Percentiles rank a stretch among this genome's conserved stretches.
phyloP scores from a whole-genome alignment of 2,113 vertebrate genomes.

The Hydropotes inermis region DNA sequence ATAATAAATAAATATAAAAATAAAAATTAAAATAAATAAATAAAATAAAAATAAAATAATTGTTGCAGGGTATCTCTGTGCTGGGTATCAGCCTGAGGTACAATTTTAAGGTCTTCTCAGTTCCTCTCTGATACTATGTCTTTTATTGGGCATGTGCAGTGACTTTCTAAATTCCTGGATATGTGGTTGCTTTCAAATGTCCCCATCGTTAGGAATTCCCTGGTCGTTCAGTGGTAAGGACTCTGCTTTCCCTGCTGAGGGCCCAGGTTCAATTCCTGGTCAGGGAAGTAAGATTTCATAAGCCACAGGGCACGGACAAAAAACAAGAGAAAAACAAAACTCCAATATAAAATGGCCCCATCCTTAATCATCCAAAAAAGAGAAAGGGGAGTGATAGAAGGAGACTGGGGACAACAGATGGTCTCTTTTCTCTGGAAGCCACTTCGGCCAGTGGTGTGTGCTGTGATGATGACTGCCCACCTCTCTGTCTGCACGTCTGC shows the following conservation, averaged over 20 bases:
- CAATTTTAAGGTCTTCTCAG: neutral
- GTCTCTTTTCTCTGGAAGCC: neutral
- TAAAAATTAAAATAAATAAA: neutral
- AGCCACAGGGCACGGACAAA: neutral
- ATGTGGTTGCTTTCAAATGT: neutral
- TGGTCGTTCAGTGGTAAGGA: neutral
- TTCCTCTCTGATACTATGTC: neutral
- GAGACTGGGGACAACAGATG: neutral
- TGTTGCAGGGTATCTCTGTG: neutral
- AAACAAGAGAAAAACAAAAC: neutral
- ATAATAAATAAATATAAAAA: neutral
- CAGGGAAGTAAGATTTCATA: neutral
- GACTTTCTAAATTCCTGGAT: neutral
- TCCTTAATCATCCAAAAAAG: neutral
- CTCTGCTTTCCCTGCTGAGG: neutral
- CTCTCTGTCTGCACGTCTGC: neutral
- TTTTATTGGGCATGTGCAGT: neutral
- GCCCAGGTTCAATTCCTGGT: neutral
- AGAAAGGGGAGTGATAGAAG: neutral
- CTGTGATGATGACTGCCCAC: fast-evolving
- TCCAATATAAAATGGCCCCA: neutral
- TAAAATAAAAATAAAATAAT: neutral
- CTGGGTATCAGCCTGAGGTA: neutral
- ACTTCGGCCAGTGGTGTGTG: neutral
- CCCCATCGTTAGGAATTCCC: neutral